Evolutionary conservation across 2,888 invertebrate species (phyloP).

Genomic region (Drosophila siamana): DNA sequence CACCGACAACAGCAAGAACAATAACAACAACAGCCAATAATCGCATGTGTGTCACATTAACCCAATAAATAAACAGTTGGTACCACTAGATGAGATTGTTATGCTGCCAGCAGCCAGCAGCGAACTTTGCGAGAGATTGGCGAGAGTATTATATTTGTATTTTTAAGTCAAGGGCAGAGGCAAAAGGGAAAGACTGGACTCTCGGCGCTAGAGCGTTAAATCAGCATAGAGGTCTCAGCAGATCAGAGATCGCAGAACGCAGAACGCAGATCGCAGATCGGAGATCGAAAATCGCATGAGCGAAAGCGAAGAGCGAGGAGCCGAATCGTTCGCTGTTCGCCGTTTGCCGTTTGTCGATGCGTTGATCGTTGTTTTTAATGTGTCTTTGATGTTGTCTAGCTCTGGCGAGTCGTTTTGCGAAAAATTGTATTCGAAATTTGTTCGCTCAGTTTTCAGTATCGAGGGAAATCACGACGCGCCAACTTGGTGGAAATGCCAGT

Average conservation of each 20-base stretch:
- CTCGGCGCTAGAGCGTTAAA: slow-evolving; percentile 1
- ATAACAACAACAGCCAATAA: slow-evolving; percentile 3
- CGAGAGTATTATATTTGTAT: slow-evolving; percentile 47
- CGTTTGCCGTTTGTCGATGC: slow-evolving; percentile 58
- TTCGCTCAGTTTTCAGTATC: slow-evolving; percentile 77
- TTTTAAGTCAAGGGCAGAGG: slow-evolving; percentile 67
- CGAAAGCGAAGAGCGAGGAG: slow-evolving; percentile 37
- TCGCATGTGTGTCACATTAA: slow-evolving; percentile 77
- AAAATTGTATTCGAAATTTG: slow-evolving; percentile 52
- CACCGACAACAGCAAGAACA: slow-evolving; percentile 1
- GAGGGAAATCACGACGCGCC: slow-evolving; percentile 76
- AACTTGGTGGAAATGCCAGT: slow-evolving; percentile 72
- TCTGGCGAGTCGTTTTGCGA: slow-evolving; percentile 61
- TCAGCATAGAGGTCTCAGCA: slow-evolving; percentile 10
- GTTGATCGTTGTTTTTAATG: slow-evolving; percentile 67
- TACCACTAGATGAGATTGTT: slow-evolving; percentile 22
- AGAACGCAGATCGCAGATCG: background rate
- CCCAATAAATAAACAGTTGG: slow-evolving; percentile 72
- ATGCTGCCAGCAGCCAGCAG: slow-evolving; percentile 11
- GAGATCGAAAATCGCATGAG: slow-evolving; percentile 6
- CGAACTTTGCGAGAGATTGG: slow-evolving; percentile 24
- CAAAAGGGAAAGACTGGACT: slow-evolving; percentile 20
- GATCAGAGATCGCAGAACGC: slow-evolving; percentile 4
- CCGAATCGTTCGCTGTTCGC: too few relatives aligned
- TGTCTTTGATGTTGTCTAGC: slow-evolving; percentile 72